Evolutionary conservation across 2,113 vertebrate genomes (phyloP).

Genomic region (Falco punctatus): DNA sequence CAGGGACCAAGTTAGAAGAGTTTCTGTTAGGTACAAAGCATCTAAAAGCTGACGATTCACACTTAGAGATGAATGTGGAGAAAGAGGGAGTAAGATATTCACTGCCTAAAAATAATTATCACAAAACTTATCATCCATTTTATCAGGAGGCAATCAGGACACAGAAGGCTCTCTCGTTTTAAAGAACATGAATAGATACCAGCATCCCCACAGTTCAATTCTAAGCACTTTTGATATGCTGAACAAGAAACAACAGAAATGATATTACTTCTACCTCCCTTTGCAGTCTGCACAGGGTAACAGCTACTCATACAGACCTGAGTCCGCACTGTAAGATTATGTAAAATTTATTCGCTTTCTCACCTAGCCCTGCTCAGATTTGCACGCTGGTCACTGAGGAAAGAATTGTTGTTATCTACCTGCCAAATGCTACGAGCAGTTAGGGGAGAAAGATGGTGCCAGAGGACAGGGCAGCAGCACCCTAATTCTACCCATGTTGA

Average conservation of each 20-base stretch:
- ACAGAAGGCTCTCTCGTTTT: background rate
- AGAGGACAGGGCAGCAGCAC: background rate
- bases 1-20: background rate
- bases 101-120: background rate
- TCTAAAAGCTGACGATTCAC: background rate
- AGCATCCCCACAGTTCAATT: background rate
- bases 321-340: background rate
- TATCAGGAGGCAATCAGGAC: background rate
- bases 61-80: background rate
- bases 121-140: background rate
- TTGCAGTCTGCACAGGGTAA: background rate
- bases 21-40: background rate
- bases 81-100: background rate
- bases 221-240: background rate
- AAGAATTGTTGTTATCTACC: background rate
- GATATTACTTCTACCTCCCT: background rate
- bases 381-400: background rate
- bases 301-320: background rate
- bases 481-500: background rate
- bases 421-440: rapidly evolving
- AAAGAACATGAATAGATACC: background rate
- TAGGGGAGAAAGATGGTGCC: background rate
- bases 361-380: background rate
- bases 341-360: background rate
- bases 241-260: background rate